These are phyloP conservation scores for Manis pentadactyla DNA, from an alignment of 2,797 vertebrate species.

Conservation along the genomic window DNA sequence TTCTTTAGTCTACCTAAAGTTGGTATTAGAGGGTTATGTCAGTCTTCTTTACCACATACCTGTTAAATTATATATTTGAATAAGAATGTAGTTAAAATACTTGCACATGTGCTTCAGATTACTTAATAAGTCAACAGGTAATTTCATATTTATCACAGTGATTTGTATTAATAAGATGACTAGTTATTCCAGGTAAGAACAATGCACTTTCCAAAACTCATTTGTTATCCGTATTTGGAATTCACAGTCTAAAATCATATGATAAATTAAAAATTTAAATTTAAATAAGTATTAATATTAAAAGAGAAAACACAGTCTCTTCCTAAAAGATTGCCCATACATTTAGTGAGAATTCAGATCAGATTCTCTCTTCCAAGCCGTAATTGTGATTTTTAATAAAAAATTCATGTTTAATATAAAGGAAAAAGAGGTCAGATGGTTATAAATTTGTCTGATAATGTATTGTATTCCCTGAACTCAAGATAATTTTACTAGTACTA, in stretches of 20 bases:
- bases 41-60: conserved; percentile 8
- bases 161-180: conserved; percentile 11
- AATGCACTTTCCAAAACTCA: background rate
- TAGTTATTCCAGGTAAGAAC: conserved; percentile 24
- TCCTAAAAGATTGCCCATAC: background rate
- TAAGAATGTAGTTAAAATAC: conserved; percentile 1
- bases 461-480: background rate
- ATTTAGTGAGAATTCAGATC: background rate
- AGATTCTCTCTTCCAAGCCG: background rate
- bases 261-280: background rate
- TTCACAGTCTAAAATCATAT: background rate
- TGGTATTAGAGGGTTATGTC: background rate
- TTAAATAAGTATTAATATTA: no score
- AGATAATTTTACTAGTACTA: background rate
- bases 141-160: background rate
- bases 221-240: conserved; percentile 3
- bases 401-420: background rate
- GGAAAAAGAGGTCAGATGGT: background rate
- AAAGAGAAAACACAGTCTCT: background rate
- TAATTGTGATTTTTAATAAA: background rate
- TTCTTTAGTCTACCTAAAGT: conserved; percentile 2
- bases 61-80: background rate
- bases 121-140: background rate
- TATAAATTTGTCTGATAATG: conserved; percentile 18
- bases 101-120: background rate